Base-by-base conservation (phyloP, 2,888 invertebrate genomes). In the Pandemis heparana region DNA sequence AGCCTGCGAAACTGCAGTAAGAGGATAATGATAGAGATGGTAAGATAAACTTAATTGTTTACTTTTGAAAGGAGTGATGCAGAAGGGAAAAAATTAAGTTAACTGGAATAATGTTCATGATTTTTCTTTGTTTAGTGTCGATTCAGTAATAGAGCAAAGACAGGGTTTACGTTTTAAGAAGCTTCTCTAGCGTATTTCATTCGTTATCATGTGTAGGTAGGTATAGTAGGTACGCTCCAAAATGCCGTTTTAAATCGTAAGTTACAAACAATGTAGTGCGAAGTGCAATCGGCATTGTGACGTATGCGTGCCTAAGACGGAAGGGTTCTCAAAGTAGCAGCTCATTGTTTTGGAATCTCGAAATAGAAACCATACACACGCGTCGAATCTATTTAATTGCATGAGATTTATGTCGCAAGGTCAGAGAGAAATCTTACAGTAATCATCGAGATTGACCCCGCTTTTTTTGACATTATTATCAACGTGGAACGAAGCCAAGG, bases 401-500 rank as follows among this genome's bases (percentile, higher is more conserved):
- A 64, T 39, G 56, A 72, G 63, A 72, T 64, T 64, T 59, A 38
- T 63, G 73, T 64, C 32, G 65, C 74, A 70, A 70, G 65, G 70
- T 70, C 63, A 69, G 56, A 48, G 69, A 61, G 59, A 59, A 64
- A 60, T 74, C 63, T 60, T 74, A 65, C 43, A 43, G 51, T 70
- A 69, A 74, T 51, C 63, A 64, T 41, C 18, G 18, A 69, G 51
- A 74, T 74, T 74, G 68, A 73, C 74, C 74, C 61, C 43, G 65
- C 69, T 65, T 74, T 73, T 32, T 72, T 74, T 74, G 53, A 70
- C 43, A 61, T 74, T 56, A 67, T 56, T 74, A 74, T 74, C 74
- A 74, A 70, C 69, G 74, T 67, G 70, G 62, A 74, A 71, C 66
- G 46, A 56, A 71, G 74, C 66, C 74, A 74, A 74, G 74, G 74